phyloP scores from a whole-genome alignment of 2,797 vertebrate species.

The Babyrousa celebensis region DNA sequence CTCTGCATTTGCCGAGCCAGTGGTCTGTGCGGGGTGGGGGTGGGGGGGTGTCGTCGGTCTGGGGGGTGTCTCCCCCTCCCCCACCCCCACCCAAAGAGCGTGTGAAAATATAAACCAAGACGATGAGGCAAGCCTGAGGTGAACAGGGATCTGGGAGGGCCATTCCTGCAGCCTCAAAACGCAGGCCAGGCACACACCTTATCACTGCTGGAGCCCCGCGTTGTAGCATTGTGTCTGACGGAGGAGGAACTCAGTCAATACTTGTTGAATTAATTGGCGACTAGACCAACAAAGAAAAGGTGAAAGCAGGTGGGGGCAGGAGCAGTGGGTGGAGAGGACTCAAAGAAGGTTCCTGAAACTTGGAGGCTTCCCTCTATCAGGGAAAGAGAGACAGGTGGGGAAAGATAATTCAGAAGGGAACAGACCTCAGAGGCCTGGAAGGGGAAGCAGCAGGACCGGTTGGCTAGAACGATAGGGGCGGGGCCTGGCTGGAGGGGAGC shows the following conservation, averaged over 20 bases:
- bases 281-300: background rate
- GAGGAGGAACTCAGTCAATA: background rate
- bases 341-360: background rate
- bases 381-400: background rate
- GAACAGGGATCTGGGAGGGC: background rate
- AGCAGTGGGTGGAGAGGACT: background rate
- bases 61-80: too few species aligned
- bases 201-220: background rate
- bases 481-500: background rate
- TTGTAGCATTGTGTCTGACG: background rate
- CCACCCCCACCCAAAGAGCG: too few species aligned
- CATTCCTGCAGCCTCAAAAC: background rate
- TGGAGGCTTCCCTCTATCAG: background rate
- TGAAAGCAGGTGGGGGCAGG: background rate
- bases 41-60: too few species aligned
- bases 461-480: background rate
- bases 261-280: background rate
- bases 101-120: background rate
- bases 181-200: too few species aligned
- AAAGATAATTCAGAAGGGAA: conserved; percentile 3
- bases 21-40: background rate
- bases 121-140: background rate
- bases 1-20: background rate
- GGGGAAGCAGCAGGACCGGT: background rate
- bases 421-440: conserved; percentile 1